These are phyloP conservation scores for Neuroscelio doddi DNA, from an alignment of 2,888 invertebrate species.

Conservation along the genomic window DNA sequence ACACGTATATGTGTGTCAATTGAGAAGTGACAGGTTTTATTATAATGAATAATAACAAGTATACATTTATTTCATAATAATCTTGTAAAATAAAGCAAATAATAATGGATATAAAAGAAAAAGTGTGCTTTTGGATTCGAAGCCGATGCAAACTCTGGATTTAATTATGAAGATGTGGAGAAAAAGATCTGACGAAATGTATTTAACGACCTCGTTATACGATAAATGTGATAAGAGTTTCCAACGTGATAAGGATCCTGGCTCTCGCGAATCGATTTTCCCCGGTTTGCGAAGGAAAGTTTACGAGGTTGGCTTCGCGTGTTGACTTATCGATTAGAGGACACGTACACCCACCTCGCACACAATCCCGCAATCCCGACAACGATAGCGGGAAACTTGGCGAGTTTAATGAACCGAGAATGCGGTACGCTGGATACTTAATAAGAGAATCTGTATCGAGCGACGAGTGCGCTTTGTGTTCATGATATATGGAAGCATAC, in stretches of 20 bases:
- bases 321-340: conserved; percentile 34
- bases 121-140: no score
- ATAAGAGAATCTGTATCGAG: conserved; percentile 9
- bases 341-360: conserved; percentile 2
- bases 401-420: conserved; percentile 34
- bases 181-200: not conserved
- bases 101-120: no score
- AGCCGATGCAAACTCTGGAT: no score
- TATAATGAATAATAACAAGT: no score
- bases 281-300: conserved; percentile 25
- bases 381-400: conserved; percentile 9
- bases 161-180: no score
- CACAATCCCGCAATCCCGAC: conserved; percentile 11
- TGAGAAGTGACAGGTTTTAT: no score
- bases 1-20: no score
- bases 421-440: conserved; percentile 21
- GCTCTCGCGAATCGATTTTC: conserved; percentile 33
- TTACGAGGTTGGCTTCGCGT: conserved; percentile 2
- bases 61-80: no score
- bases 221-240: conserved; percentile 35
- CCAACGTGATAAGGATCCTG: conserved; percentile 40
- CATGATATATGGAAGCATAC: conserved; percentile 13
- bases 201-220: conserved; percentile 28
- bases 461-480: conserved; percentile 3
- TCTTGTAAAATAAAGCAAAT: no score